Conservation (phyloP, 2,113 vertebrate species). For the Chlamydotis undulata region DNA sequence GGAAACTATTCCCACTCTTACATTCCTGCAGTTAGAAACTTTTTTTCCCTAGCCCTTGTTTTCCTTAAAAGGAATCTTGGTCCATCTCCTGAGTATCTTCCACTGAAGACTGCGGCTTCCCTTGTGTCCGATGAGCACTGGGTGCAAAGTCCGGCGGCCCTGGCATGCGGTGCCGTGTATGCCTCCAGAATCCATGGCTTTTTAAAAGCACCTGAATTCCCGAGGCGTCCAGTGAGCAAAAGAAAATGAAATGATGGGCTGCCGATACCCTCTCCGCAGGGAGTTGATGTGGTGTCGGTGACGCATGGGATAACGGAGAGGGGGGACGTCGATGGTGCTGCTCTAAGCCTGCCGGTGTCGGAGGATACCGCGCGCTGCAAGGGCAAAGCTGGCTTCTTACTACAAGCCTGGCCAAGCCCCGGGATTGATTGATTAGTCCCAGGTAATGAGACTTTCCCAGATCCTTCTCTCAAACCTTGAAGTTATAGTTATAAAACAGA, state of each 20-base stretch:
- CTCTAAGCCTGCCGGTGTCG: not conserved
- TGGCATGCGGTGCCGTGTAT: accelerated
- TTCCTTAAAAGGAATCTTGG: not conserved
- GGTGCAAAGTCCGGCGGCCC: not conserved
- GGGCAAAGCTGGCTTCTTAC: not conserved
- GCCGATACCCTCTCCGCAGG: not conserved
- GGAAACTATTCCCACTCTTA: not conserved
- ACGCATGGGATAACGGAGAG: not conserved
- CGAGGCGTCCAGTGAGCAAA: not conserved
- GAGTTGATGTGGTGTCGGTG: not conserved
- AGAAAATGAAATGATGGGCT: not conserved
- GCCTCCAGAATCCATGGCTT: not conserved
- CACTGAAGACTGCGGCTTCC: not conserved
- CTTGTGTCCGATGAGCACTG: accelerated
- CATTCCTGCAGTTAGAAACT: not conserved
- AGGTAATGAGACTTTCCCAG: constrained; percentile 11
- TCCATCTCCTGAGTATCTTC: not conserved
- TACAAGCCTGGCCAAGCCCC: not conserved
- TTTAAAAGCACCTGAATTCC: not conserved
- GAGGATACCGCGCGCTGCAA: not conserved
- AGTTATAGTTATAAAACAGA: not conserved
- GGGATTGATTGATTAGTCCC: constrained; percentile 29
- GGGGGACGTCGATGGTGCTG: not conserved
- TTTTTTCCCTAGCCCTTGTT: not conserved
- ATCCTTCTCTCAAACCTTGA: not conserved